Conservation (phyloP, 2,888 invertebrate genomes). For the Lasioglossum vierecki region DNA sequence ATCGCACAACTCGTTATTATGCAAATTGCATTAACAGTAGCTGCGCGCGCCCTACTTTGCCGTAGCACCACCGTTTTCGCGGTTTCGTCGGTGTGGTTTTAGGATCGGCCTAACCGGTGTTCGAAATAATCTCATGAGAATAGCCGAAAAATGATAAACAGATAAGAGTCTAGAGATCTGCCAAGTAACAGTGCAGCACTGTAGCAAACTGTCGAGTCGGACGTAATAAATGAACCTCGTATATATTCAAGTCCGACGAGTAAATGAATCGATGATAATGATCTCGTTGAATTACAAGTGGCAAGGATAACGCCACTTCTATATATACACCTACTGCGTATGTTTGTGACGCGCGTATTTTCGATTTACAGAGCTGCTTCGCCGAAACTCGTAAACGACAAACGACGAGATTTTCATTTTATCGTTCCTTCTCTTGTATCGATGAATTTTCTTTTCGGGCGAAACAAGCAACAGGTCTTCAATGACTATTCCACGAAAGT, state of each 20-base stretch:
- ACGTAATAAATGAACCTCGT: constrained; percentile 29
- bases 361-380: not conserved
- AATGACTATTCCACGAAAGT: not conserved
- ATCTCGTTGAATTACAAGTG: constrained; percentile 41
- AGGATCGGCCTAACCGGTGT: not conserved
- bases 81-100: constrained; percentile 13
- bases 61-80: constrained; percentile 31
- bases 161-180: not conserved
- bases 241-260: constrained; percentile 21
- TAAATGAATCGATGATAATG: constrained; percentile 50
- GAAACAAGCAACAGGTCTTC: not conserved
- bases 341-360: not conserved
- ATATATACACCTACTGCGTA: not conserved
- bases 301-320: constrained; percentile 30
- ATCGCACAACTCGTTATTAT: constrained; percentile 72
- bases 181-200: not conserved
- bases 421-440: too few species aligned
- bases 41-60: constrained; percentile 70
- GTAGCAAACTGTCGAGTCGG: not conserved
- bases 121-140: too few species aligned
- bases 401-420: not conserved
- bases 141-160: not conserved
- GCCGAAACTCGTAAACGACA: not conserved
- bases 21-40: constrained; percentile 74
- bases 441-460: too few species aligned